phyloP scores from a whole-genome alignment of 2,888 invertebrate species.

The Dryobotodes eremita region DNA sequence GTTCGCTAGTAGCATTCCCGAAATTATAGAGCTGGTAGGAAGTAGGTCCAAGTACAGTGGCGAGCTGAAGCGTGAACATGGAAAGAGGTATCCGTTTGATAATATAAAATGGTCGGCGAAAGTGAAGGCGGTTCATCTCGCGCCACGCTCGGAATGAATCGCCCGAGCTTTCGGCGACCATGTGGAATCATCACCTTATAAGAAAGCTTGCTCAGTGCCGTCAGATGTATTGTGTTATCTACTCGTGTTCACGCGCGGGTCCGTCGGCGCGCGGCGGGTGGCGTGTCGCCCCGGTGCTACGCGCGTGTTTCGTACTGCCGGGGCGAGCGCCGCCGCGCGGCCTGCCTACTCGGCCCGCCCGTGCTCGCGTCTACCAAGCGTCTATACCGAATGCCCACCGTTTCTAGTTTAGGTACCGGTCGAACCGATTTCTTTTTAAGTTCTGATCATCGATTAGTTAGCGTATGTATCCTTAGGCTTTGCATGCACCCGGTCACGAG shows the following conservation, averaged over 20 bases:
- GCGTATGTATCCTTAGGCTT: slow-evolving; percentile 89
- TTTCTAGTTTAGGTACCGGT: slow-evolving; percentile 88
- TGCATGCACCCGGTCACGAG: slow-evolving; percentile 90
- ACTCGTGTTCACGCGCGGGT: slow-evolving; percentile 86
- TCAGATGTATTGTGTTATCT: slow-evolving; percentile 91
- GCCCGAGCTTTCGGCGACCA: slow-evolving; percentile 85
- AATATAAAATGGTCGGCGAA: slow-evolving; percentile 85
- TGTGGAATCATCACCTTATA: slow-evolving; percentile 86
- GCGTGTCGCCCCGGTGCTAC: slow-evolving; percentile 74
- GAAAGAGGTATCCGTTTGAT: slow-evolving; percentile 97
- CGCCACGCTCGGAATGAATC: slow-evolving; percentile 81
- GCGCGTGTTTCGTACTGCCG: slow-evolving; percentile 66
- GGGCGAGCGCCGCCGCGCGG: slow-evolving; percentile 72
- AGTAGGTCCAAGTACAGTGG: slow-evolving; percentile 99
- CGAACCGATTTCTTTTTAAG: slow-evolving; percentile 89
- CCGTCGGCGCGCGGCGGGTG: slow-evolving; percentile 72
- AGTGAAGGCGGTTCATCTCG: slow-evolving; percentile 87
- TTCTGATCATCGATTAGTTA: slow-evolving; percentile 90
- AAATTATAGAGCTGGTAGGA: slow-evolving; percentile 99
- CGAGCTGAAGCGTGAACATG: slow-evolving; percentile 99
- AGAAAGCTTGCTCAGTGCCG: slow-evolving; percentile 91
- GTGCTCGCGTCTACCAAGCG: slow-evolving; percentile 89
- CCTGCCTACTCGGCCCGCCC: slow-evolving; percentile 76
- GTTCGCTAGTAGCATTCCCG: slow-evolving; percentile 99
- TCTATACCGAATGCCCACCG: slow-evolving; percentile 89